Base-by-base conservation (phyloP, 1,140 invertebrate genomes). In the Drosophila pallidifrons region DNA sequence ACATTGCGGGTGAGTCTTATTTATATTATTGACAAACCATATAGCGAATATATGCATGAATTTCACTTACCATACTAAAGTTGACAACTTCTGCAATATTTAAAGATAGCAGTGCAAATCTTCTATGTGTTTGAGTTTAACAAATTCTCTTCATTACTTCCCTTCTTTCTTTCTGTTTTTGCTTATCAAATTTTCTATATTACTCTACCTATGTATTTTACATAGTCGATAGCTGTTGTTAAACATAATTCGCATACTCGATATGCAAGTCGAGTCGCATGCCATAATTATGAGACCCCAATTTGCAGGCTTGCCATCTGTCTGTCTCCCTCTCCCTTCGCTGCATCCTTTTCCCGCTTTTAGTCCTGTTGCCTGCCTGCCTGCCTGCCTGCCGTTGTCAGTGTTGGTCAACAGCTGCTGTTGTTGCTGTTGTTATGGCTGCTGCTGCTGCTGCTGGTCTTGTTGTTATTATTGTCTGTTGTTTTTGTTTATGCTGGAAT, bases 401-500 rank as follows among this genome's bases (percentile, higher is more conserved):
- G 47, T 73, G 79, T 52, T 87, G 82, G 72, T 80, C 72, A 82
- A 66, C 67, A 71, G 68, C 68, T 25, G 66, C 45, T 58, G 77
- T n/a, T 45, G 58, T 58, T 41, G 47, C 43, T 38, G 30, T 20
- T 30, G 60, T 51, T 58, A 45, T 25, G 20, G 20, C 20, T 25
- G 74, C 68, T 25, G 66, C 20, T 25, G 74, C 68, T 25, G 66
- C 41, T 58, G 77, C n/a, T 45, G 58, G 52, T 41, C 43, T 57
- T 63, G 79, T 63, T 89, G 72, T 47, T 82, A 47, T 75, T 67
- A 10, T 67, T 20, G 52, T 6, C 13, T 38, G 47, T 38, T 80
- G 69, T 67, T 79, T 59, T 79, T 77, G 70, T 83, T 89, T 85
- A 75, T 89, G 81, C 73, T 58, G 65, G 81, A 73, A 89, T 89